Conservation (phyloP, 2,797 vertebrate species). For the Oreochromis mossambicus region DNA sequence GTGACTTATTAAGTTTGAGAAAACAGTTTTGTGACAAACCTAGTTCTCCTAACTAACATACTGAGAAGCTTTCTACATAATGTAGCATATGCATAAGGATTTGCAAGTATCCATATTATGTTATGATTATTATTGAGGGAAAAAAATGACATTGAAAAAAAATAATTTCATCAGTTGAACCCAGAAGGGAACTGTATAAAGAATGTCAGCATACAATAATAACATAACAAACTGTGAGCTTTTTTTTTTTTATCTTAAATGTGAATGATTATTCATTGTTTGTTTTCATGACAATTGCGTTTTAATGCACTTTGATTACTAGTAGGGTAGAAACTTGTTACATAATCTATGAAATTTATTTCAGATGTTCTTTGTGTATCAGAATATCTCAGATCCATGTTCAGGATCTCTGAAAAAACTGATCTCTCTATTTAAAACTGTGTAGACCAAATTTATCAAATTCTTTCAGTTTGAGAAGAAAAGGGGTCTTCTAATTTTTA, state of each 20-base stretch:
- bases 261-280: neutral
- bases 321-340: neutral
- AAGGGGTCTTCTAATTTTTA: slow-evolving; percentile 10
- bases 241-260: neutral
- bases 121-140: neutral
- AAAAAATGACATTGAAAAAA: neutral
- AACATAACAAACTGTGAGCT: neutral
- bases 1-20: neutral
- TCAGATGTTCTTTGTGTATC: neutral
- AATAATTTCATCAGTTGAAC: neutral
- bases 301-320: neutral
- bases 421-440: neutral
- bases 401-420: neutral
- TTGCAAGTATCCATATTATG: neutral
- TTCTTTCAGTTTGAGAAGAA: neutral
- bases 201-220: too few species aligned
- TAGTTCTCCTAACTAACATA: neutral
- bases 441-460: neutral
- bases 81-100: neutral
- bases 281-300: neutral
- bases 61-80: neutral
- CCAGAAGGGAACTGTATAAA: too few species aligned
- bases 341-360: neutral
- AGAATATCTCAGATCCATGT: neutral
- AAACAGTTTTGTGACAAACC: neutral